Percentiles rank a stretch among this genome's conserved stretches.
phyloP scores from a whole-genome alignment of 2,113 vertebrate genomes.

The Ardeotis arabs region DNA sequence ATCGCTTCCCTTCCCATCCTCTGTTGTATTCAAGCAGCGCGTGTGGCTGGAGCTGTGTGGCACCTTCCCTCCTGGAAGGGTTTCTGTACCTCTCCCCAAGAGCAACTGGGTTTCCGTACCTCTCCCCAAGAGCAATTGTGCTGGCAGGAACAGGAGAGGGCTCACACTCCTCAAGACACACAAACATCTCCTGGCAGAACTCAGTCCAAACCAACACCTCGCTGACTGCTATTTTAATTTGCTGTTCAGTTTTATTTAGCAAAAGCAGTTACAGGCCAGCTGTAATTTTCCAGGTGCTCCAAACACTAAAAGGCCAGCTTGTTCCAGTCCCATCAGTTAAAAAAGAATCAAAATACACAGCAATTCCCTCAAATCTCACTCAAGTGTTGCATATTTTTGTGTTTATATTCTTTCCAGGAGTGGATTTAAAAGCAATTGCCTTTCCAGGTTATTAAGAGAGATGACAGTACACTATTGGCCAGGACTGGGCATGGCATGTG shows the following conservation, averaged over 20 bases:
- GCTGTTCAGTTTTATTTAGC: background rate
- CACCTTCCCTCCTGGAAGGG: background rate
- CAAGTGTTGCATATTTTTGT: background rate
- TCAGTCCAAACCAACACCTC: background rate
- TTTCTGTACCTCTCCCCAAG: background rate
- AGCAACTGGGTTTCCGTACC: no score
- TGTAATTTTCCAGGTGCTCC: constrained; percentile 7
- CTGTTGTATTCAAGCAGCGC: background rate
- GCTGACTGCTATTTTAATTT: background rate
- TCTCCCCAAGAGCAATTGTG: background rate
- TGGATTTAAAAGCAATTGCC: constrained; percentile 30
- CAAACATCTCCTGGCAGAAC: background rate
- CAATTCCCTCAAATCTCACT: background rate
- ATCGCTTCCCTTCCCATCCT: background rate
- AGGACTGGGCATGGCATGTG: background rate
- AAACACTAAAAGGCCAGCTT: background rate
- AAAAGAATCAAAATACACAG: constrained; percentile 27
- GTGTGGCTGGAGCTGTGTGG: background rate
- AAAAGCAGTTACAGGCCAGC: background rate
- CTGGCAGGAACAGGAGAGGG: background rate
- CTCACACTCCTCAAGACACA: background rate
- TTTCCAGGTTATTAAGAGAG: constrained; percentile 24
- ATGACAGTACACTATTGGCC: background rate
- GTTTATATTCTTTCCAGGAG: constrained; percentile 1
- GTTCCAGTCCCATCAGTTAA: background rate